phyloP scores from a whole-genome alignment of 2,797 vertebrate species.

The Xiphorhynchus erythropygius region DNA sequence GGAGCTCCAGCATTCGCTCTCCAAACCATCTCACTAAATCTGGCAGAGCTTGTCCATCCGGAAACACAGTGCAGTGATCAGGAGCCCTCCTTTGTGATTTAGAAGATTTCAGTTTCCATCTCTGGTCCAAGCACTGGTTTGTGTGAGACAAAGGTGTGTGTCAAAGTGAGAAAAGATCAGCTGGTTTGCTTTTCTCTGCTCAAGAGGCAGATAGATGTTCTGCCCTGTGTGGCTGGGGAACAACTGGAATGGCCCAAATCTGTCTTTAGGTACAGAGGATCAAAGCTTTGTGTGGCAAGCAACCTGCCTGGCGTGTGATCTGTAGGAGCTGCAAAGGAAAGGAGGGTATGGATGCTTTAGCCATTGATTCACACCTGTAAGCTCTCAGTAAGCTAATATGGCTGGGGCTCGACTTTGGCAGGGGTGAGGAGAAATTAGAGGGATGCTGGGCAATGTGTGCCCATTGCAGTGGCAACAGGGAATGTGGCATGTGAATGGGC shows the following conservation, averaged over 20 bases:
- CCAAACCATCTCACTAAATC: background rate
- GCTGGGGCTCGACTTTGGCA: background rate
- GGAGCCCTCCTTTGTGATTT: background rate
- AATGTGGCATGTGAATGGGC: background rate
- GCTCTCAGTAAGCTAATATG: fast-evolving
- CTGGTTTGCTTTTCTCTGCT: background rate
- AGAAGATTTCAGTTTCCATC: background rate
- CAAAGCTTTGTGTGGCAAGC: background rate
- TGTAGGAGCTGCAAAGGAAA: background rate
- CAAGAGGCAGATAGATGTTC: background rate
- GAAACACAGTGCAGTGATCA: background rate
- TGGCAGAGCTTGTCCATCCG: background rate
- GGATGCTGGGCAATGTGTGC: background rate
- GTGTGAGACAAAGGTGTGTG: background rate
- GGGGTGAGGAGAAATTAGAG: background rate
- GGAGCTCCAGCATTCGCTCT: background rate
- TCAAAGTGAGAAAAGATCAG: background rate
- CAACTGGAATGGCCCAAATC: background rate
- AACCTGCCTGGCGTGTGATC: background rate
- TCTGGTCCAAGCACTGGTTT: background rate
- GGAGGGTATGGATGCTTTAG: fast-evolving
- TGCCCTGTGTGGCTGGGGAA: background rate
- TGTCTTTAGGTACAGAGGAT: background rate
- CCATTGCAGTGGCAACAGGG: background rate
- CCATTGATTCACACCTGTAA: background rate